phyloP scores from a whole-genome alignment of 2,113 vertebrate species.

The Cricetomys ansorgei region DNA sequence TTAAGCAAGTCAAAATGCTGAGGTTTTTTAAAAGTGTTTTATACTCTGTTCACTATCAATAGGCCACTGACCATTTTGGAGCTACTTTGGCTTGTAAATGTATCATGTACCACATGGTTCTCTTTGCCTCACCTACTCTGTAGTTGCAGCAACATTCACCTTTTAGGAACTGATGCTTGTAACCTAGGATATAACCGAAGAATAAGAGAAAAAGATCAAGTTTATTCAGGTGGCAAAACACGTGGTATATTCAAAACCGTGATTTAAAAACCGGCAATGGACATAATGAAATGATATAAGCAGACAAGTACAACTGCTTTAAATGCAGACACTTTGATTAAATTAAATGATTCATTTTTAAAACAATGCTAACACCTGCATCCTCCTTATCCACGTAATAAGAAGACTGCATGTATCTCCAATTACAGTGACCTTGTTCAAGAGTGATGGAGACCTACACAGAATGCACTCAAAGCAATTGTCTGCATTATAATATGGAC shows the following conservation, averaged over 20 bases:
- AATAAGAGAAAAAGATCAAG: conserved; percentile 40
- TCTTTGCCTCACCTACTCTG: not conserved
- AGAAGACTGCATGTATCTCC: conserved; percentile 43
- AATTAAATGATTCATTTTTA: conserved; percentile 56
- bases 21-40: not conserved
- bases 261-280: not conserved
- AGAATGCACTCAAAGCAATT: conserved; percentile 39
- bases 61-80: not conserved
- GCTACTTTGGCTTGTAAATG: not conserved
- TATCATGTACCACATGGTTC: not conserved
- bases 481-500: conserved; percentile 60
- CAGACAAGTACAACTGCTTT: conserved; percentile 44
- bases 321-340: conserved; percentile 57
- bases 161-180: not conserved
- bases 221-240: conserved; percentile 29
- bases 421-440: conserved; percentile 60
- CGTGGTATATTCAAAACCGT: conserved; percentile 23
- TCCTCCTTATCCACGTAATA: conserved; percentile 3
- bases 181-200: not conserved
- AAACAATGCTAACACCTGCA: conserved; percentile 30
- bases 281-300: not conserved
- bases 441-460: conserved; percentile 38
- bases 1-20: not conserved
- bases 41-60: not conserved
- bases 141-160: not conserved